Evolutionary conservation across 2,888 invertebrate species (phyloP), one percentile per base, ranked within the genome.

Genomic region (Entomobrya multifasciata): DNA sequence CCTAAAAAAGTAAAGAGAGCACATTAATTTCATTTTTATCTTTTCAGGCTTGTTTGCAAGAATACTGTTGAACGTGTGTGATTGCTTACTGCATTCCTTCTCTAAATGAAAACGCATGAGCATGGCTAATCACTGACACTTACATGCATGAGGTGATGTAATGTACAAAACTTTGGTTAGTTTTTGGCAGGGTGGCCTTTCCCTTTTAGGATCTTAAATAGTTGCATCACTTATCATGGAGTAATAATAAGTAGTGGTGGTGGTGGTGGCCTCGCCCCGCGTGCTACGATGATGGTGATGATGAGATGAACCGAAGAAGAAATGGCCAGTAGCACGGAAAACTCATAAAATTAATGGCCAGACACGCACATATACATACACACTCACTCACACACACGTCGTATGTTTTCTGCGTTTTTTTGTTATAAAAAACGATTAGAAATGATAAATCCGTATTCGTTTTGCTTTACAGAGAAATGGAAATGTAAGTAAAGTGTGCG

Each of bases 341-440:
- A 78, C 82, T 87, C 86, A 88, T 88, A 88, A 88, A 88, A 88
- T 79, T 88, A 88, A 88, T 88, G 88, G 88, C 80, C 87, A 87
- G 86, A 86, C 86, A 86, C 86, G 86, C 86, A 86, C 86, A 86
- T 30, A 82, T 65, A 25, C 72, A 49, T 36, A 55, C 65, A 65
- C 41, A 62, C n/a, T n/a, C n/a, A n/a, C n/a, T n/a, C n/a, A 41
- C 65, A 76, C 57, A 60, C 70, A 82, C 55, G 36, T 74, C 65
- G 22, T 72, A 70, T 47, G 8, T 67, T 70, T 67, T 17, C 11
- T 67, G 20, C 30, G 8, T 36, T 76, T n/a, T 30, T 76, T 52
- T 27, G 57, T 65, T 70, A 80, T 80, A 80, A 80, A 80, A 65
- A 80, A 49, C 11, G 80, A 70, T 80, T 70, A 80, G 27, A n/a